Base-by-base conservation (phyloP, 2,888 invertebrate genomes). In the Notodromas monacha region DNA sequence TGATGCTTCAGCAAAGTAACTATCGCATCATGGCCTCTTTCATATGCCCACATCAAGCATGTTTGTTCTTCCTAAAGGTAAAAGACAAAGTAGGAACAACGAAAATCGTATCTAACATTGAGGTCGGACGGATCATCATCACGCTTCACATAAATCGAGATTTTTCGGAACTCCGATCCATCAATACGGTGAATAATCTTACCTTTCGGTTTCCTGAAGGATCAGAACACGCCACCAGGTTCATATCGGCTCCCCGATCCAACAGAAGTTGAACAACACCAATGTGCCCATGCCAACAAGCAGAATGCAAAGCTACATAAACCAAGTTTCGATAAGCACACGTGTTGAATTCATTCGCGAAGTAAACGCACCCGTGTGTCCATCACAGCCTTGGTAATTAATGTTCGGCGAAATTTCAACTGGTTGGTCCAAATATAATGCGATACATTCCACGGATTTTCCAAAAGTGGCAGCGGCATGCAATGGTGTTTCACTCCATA, bases 41-140 rank as follows among this genome's bases (percentile, higher is more conserved):
- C 52, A 37, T 53, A 53, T 2, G 53, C 53, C 53, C 53, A 53
- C 40, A 52, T 46, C 5, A 51, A 39, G 2, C 48, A 45, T 2
- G 49, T 51, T 36, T 51, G 50, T 29, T 47, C 47, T 30, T 48
- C 48, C 29, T 36, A 15, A 11, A 8, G 12, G n/a, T 11, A 28
- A 28, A 11, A 28, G 14, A 12, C n/a, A 28, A 28, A 3, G 3
- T n/a, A 28, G 3, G n/a, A 13, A 28, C n/a, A 28, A 12, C 11
- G 2, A n/a, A 28, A 3, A 12, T 28, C n/a, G n/a, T n/a, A n/a
- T n/a, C n/a, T n/a, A n/a, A n/a, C n/a, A n/a, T n/a, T n/a, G n/a
- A n/a, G n/a, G n/a, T n/a, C n/a, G n/a, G n/a, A n/a, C n/a, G n/a
- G n/a, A n/a, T n/a, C n/a, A n/a, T n/a, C n/a, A n/a, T n/a, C n/a